Base-by-base conservation (phyloP, 2,888 invertebrate genomes). In the Ophion slaviceki region DNA sequence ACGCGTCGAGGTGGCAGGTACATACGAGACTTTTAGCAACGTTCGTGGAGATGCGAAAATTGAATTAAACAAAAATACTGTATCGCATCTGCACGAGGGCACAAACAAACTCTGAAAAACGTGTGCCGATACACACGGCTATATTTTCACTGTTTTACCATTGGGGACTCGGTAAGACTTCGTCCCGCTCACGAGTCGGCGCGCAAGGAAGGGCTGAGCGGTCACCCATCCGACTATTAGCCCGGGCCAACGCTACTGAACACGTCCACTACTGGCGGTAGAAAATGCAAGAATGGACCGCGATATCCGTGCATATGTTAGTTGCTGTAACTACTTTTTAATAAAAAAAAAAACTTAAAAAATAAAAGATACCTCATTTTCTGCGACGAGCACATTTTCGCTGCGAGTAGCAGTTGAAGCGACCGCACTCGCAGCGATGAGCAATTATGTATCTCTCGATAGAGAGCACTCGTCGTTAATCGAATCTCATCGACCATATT, bases 401-500 rank as follows among this genome's bases (percentile, higher is more conserved):
- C 28, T 7, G n/a, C 24, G 67, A 70, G 28, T 70, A 57, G 7
- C 70, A 53, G 17, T 53, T 28, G 11, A 70, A 70, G 28, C 6
- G 70, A 70, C 5, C 20, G 14, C 53, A 36, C 20, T 10, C 28
- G 11, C 10, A 40, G 53, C 53, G 45, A 66, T n/a, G 53, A 53
- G 62, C 59, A 80, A 84, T 84, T 80, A 80, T 47, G 47, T 57
- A 80, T 77, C 80, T 77, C 71, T 47, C 76, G 76, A 80, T 59
- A 53, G 53, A 84, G 72, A 84, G 40, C 71, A 67, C 76, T 84
- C 84, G 76, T 72, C 80, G 80, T 66, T 80, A 84, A 84, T 84
- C 76, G 80, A 80, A 80, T 84, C 36, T 57, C 84, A 71, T 80
- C 66, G 8, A 57, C 76, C 66, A 80, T 80, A 71, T 80, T 80